These are phyloP conservation scores for Eristalis arbustorum DNA, from an alignment of 2,888 invertebrate genomes.

Conservation along the genomic window DNA sequence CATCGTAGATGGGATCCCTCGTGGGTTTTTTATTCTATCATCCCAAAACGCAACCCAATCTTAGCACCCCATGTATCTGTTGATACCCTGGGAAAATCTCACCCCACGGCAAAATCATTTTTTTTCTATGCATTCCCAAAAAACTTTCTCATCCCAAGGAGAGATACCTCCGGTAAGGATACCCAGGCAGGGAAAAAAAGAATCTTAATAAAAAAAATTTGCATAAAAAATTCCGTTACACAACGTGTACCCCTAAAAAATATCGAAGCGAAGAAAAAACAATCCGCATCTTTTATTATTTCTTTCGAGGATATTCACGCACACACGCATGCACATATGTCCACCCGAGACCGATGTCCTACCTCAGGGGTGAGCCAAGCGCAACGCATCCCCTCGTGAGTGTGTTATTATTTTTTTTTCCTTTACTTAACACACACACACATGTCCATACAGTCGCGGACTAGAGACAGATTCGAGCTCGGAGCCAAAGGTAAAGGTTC, in stretches of 20 bases:
- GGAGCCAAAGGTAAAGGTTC: conserved; percentile 42
- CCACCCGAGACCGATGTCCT: not conserved
- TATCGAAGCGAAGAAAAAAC: conserved; percentile 41
- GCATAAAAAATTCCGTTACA: conserved; percentile 80
- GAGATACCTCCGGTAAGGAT: conserved; percentile 45
- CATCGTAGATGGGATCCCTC: conserved; percentile 33
- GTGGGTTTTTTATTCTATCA: conserved; percentile 57
- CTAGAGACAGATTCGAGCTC: too few species aligned
- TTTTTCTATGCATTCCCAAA: conserved; percentile 38
- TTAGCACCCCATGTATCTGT: conserved; percentile 55
- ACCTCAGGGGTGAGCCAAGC: not conserved
- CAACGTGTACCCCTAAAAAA: conserved; percentile 60
- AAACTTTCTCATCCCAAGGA: conserved; percentile 21
- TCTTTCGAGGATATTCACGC: conserved; percentile 11
- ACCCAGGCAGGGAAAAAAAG: conserved; percentile 68
- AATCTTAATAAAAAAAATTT: conserved; percentile 78
- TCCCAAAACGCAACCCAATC: conserved; percentile 69
- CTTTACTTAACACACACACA: conserved; percentile 10
- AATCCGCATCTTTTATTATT: conserved; percentile 58
- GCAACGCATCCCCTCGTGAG: not conserved
- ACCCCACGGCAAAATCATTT: conserved; percentile 75
- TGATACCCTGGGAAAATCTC: conserved; percentile 79
- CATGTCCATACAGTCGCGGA: not conserved
- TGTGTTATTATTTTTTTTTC: too few species aligned
- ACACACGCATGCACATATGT: not conserved